Conservation (phyloP, 2,113 vertebrate genomes). For the Macheiramphus alcinus region DNA sequence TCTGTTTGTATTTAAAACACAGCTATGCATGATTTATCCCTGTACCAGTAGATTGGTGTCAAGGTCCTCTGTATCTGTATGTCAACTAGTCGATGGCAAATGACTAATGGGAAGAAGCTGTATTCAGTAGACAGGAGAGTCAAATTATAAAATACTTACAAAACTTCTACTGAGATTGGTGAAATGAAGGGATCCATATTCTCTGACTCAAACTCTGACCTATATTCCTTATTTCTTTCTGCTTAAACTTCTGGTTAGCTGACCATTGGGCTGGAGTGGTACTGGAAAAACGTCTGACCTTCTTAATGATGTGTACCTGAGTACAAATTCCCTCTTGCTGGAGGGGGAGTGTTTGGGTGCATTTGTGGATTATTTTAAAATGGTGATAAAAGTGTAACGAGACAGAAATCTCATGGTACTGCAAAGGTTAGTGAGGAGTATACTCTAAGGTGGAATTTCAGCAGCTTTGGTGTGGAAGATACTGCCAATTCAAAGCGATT, state of each 20-base stretch:
- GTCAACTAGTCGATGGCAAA: not conserved
- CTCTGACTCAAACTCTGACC: not conserved
- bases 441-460: not conserved
- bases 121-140: not conserved
- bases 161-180: not conserved
- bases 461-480: not conserved
- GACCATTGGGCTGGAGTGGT: not conserved
- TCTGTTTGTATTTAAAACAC: not conserved
- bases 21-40: not conserved
- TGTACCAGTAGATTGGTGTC: not conserved
- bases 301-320: not conserved
- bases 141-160: not conserved
- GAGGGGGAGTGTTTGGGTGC: not conserved
- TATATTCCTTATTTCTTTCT: not conserved
- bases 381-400: not conserved
- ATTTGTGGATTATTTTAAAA: not conserved
- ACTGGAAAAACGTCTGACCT: not conserved
- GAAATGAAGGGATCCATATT: not conserved
- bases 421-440: not conserved
- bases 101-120: not conserved
- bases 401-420: not conserved
- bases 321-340: not conserved
- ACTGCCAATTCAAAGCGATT: not conserved
- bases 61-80: not conserved
- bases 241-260: not conserved